Conservation (phyloP, 2,797 vertebrate genomes). For the Poeciliopsis gracilis region DNA sequence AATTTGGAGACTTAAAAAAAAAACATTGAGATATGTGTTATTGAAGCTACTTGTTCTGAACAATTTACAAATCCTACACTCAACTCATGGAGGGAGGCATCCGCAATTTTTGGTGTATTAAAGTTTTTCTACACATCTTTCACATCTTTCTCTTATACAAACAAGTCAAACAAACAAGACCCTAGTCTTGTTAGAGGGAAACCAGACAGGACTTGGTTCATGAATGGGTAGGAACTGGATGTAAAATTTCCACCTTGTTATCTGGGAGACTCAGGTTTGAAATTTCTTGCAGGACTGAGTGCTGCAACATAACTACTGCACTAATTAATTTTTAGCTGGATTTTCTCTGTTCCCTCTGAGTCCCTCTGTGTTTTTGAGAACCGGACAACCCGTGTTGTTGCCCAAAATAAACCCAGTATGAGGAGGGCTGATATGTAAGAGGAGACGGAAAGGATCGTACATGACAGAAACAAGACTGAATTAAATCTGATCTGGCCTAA, state of each 20-base stretch:
- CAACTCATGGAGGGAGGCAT: not conserved
- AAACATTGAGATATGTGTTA: too few relatives aligned
- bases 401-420: slow-evolving; percentile 49
- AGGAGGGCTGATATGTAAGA: slow-evolving; percentile 27
- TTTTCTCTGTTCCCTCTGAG: not conserved
- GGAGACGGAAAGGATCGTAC: slow-evolving; percentile 53
- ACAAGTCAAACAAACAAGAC: too few relatives aligned
- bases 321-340: not conserved
- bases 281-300: not conserved
- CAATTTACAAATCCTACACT: not conserved
- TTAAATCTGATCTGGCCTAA: slow-evolving; percentile 94
- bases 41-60: too few relatives aligned
- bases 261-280: not conserved
- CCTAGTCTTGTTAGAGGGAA: too few relatives aligned
- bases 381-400: slow-evolving; percentile 34
- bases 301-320: not conserved
- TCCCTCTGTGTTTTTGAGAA: slow-evolving; percentile 44
- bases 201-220: too few relatives aligned
- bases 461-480: slow-evolving; percentile 85
- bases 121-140: not conserved
- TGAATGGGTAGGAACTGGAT: too few relatives aligned
- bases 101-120: not conserved
- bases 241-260: not conserved
- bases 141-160: not conserved
- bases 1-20: too few relatives aligned